Evolutionary conservation across 2,888 invertebrate genomes (phyloP).

Genomic region (Drosophila affinis): DNA sequence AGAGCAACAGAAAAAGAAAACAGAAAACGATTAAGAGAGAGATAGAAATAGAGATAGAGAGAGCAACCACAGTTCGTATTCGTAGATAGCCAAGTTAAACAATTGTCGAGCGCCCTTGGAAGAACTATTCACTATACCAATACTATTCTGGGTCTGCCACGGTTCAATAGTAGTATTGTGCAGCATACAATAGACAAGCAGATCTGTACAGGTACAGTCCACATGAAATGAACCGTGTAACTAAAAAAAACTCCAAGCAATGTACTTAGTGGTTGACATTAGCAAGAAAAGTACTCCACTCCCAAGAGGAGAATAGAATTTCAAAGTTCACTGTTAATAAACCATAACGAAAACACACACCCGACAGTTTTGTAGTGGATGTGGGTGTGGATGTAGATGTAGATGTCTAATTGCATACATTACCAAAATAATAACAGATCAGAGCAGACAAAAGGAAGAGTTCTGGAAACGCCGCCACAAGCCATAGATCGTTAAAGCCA

Average conservation of each 20-base stretch:
- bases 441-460: slow-evolving; percentile 11
- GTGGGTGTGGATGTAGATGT: not conserved
- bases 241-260: slow-evolving; percentile 12
- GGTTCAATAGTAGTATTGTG: slow-evolving; percentile 1
- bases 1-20: slow-evolving; percentile 6
- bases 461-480: slow-evolving; percentile 39
- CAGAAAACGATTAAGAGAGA: not conserved
- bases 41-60: slow-evolving; percentile 13
- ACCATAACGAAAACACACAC: slow-evolving; percentile 46
- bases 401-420: slow-evolving; percentile 30
- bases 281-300: slow-evolving; percentile 9
- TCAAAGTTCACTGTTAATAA: slow-evolving; percentile 74
- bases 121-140: not conserved
- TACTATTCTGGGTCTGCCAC: slow-evolving; percentile 10
- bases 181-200: slow-evolving; percentile 15
- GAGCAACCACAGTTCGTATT: slow-evolving; percentile 57
- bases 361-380: not conserved
- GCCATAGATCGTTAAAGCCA: slow-evolving; percentile 46
- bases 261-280: slow-evolving; percentile 28
- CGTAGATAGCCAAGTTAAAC: slow-evolving; percentile 73
- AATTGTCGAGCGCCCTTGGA: slow-evolving; percentile 43
- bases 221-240: slow-evolving; percentile 17
- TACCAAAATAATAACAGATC: slow-evolving; percentile 28
- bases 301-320: slow-evolving; percentile 22
- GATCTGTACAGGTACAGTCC: slow-evolving; percentile 38